A percentile compares a stretch with the other conserved stretches of the same genome.
Evolutionary conservation across 2,113 vertebrate genomes (phyloP).

Genomic region (Xenopus tropicalis): UCB_Xtro_10.0 CM004448.2:124814501-124815000

Average conservation of each 20-base stretch:
- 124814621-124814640: no score
- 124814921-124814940: background rate
- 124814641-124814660: no score
- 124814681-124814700: background rate
- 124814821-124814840: constrained; percentile 28
- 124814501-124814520: no score
- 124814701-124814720: constrained; percentile 5
- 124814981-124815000: no score
- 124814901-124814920: background rate
- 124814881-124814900: background rate
- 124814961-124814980: background rate
- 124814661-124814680: no score
- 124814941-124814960: background rate
- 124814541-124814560: no score
- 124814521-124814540: no score
- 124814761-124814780: constrained; percentile 26
- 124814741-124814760: constrained; percentile 17
- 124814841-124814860: constrained; percentile 22
- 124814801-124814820: constrained; percentile 12
- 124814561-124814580: no score
- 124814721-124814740: constrained; percentile 23
- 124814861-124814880: constrained; percentile 20
- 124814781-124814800: constrained; percentile 19
- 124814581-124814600: no score
- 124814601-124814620: no score